phyloP scores from a whole-genome alignment of 30 jellyfish, hydroid and myxozoan genomes.

The Aurelia aurita region DNA sequence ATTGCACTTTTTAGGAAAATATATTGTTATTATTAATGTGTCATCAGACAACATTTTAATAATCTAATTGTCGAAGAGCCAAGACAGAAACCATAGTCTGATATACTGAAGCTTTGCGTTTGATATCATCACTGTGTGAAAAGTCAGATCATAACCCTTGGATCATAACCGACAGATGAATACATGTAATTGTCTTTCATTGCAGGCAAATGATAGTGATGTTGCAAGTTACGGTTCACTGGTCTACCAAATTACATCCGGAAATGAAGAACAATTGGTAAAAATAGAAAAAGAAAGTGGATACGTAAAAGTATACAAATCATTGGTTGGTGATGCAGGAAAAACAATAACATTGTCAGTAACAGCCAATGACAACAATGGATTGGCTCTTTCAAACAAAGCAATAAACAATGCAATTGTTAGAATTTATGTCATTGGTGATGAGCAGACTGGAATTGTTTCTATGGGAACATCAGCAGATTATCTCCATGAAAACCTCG shows the following conservation, averaged over 20 bases:
- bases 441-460: conserved; percentile 41
- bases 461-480: conserved; percentile 41
- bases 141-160: too few relatives aligned
- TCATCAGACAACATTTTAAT: too few relatives aligned
- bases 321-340: conserved; percentile 58
- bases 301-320: conserved; percentile 37
- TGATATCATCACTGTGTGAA: too few relatives aligned
- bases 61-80: too few relatives aligned
- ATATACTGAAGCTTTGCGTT: too few relatives aligned
- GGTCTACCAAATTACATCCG: conserved; percentile 49
- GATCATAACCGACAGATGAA: too few relatives aligned
- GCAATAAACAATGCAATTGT: conserved; percentile 17
- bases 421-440: conserved; percentile 32
- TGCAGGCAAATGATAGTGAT: conserved; percentile 72
- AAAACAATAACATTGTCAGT: conserved; percentile 2
- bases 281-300: conserved; percentile 63
- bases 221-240: conserved; percentile 52
- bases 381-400: conserved; percentile 37
- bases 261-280: conserved; percentile 65
- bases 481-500: conserved; percentile 19
- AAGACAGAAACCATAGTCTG: too few relatives aligned
- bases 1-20: too few relatives aligned
- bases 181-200: background rate
- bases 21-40: too few relatives aligned
- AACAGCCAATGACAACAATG: conserved; percentile 58